A percentile compares a stretch with the other conserved stretches of the same genome.
phyloP scores from a whole-genome alignment of 2,888 invertebrate species.

The Aporophyla nigra region DNA sequence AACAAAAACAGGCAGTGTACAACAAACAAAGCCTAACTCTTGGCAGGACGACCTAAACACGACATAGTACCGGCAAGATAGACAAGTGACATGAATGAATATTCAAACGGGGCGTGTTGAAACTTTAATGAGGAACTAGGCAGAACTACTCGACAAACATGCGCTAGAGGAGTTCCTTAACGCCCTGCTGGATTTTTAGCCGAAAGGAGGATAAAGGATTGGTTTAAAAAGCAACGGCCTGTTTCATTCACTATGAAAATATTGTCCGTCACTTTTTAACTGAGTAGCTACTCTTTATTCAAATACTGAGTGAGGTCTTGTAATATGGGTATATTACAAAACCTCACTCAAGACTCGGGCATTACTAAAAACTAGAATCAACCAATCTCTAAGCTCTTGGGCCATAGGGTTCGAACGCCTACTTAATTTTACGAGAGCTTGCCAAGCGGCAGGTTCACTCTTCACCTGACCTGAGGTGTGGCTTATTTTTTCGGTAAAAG shows the following conservation, averaged over 20 bases:
- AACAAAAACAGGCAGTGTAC: conserved; percentile 16
- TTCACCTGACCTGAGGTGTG: too few species aligned
- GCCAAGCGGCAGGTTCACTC: too few species aligned
- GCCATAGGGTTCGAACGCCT: too few species aligned
- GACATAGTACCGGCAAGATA: conserved; percentile 26
- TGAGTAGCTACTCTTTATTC: not conserved
- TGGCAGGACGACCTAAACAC: not conserved
- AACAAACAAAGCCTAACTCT: not conserved
- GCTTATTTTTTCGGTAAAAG: too few species aligned
- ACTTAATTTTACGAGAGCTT: too few species aligned
- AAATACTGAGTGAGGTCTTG: not conserved
- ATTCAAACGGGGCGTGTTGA: conserved; percentile 71
- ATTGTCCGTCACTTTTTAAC: too few species aligned
- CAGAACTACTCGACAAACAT: conserved; percentile 41
- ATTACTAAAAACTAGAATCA: too few species aligned
- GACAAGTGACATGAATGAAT: conserved; percentile 72
- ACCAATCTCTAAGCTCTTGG: too few species aligned
- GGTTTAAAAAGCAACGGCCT: conserved; percentile 1
- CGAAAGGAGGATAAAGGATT: not conserved
- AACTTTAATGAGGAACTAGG: conserved; percentile 71
- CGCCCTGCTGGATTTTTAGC: not conserved
- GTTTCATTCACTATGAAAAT: not conserved
- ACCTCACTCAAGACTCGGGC: too few species aligned
- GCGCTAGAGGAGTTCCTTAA: conserved; percentile 11
- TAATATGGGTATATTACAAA: too few species aligned